Evolutionary conservation across 2,888 invertebrate genomes (phyloP).

Genomic region (Scaeva pyrastri): DNA sequence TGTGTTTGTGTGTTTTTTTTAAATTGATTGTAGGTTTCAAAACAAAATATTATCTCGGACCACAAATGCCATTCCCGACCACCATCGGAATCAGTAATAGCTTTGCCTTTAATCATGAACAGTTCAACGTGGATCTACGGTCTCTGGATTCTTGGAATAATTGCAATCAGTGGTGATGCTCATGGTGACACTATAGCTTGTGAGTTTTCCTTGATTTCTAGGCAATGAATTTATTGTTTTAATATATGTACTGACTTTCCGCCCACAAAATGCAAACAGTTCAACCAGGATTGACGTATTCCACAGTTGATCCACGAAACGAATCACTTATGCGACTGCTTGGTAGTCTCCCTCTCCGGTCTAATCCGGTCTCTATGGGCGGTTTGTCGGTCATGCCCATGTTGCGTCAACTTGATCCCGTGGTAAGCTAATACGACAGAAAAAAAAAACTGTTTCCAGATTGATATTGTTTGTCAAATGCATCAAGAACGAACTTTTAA

Average conservation of each 20-base stretch:
- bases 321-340: constrained; percentile 3
- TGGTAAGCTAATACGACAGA: constrained; percentile 41
- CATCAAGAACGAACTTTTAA: constrained; percentile 41
- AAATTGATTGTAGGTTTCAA: constrained; percentile 10
- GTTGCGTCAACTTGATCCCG: constrained; percentile 13
- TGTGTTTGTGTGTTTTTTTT: not conserved
- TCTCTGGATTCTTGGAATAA: constrained; percentile 24
- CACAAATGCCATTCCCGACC: too few relatives aligned
- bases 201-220: constrained; percentile 36
- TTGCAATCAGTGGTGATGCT: not conserved
- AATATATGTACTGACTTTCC: constrained; percentile 11
- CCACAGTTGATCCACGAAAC: not conserved
- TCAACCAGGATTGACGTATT: constrained; percentile 24
- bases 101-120: constrained; percentile 50
- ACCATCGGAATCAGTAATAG: constrained; percentile 39
- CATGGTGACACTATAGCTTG: constrained; percentile 44
- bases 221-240: not conserved
- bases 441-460: constrained; percentile 6
- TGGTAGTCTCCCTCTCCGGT: constrained; percentile 32
- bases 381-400: not conserved
- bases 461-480: constrained; percentile 35
- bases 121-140: constrained; percentile 23
- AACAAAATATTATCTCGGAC: constrained; percentile 19
- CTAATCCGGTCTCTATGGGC: too few relatives aligned
- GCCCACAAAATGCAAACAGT: constrained; percentile 11